phyloP scores from a whole-genome alignment of 2,797 vertebrate genomes.

The Gallinago stenura region DNA sequence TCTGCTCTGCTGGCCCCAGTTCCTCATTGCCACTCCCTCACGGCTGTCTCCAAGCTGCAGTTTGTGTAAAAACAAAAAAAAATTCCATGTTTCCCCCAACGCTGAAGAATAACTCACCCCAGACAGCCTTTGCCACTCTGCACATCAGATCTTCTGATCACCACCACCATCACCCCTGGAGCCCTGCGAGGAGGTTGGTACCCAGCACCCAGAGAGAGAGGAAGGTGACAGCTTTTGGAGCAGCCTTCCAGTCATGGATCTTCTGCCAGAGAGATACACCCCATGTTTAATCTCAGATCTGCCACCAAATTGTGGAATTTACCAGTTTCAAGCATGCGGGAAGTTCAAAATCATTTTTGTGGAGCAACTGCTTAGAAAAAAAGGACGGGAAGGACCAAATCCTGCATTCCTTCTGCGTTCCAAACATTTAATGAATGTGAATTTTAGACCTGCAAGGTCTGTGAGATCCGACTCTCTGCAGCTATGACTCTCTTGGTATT shows the following conservation, averaged over 20 bases:
- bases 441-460: constrained; percentile 15
- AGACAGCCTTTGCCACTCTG: background rate
- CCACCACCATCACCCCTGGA: accelerated
- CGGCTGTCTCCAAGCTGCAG: background rate
- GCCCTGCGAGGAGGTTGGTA: background rate
- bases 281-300: background rate
- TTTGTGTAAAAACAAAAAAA: background rate
- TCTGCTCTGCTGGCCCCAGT: background rate
- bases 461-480: background rate
- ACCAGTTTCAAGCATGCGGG: background rate
- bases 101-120: background rate
- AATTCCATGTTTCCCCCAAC: accelerated
- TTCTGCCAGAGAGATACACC: background rate
- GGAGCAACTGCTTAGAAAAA: background rate
- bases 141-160: background rate
- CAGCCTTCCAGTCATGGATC: accelerated
- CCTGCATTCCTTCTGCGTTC: background rate
- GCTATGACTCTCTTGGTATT: background rate
- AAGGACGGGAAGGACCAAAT: background rate
- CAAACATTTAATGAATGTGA: background rate
- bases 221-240: background rate
- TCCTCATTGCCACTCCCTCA: background rate
- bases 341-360: background rate
- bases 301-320: background rate
- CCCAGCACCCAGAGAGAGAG: background rate